Base-by-base conservation (phyloP, 2,113 vertebrate genomes). In the Macquaria ambigua region DNA sequence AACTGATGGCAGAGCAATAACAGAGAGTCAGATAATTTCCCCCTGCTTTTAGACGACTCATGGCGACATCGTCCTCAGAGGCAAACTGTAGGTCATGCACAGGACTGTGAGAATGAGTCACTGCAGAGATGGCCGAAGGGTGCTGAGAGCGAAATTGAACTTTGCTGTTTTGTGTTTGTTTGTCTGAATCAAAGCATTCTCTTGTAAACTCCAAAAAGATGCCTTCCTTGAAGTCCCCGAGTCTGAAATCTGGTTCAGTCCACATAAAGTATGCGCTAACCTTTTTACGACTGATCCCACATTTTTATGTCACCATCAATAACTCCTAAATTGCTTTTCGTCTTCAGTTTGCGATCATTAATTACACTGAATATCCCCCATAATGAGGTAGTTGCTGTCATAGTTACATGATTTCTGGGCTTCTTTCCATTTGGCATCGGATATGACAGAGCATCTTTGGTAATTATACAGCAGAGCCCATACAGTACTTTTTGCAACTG, bases 361-460 rank as follows among this genome's bases (percentile, higher is more conserved):
- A 90, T 89, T 83, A 85, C 78, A 63, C 52, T 37, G 37, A 89
- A 82, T 68, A 81, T 84, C 43, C 56, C 70, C 10, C 48, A 34
- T 91, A 90, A 94, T 90, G 82, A 92, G 86, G 64, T 75, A 37
- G 78, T 62, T 50, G 77, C 86, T 87, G 78, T 77, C 87, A 89
- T 84, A 90, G 85, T 87, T 90, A 66, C 81, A 82, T 87, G 74
- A 83, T 87, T 92, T 92, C 86, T 91, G 87, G 91, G 90, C 90
- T 79, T 58, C 46, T 77, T 73, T 92, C 89, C 92, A 94, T 92
- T 89, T 94, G 93, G 92, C 83, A 81, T 50, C 11, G 6, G 67
- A 62, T 87, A 46, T 85, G 71, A 92, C 77, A 2, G 58, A 89
- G 73, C 74, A 70, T 87, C 80, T 84, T 77, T 41, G 61, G 63